Evolutionary conservation across 2,113 vertebrate genomes (phyloP), one percentile per base, ranked within the genome.

Genomic region (Jaculus jaculus): DNA sequence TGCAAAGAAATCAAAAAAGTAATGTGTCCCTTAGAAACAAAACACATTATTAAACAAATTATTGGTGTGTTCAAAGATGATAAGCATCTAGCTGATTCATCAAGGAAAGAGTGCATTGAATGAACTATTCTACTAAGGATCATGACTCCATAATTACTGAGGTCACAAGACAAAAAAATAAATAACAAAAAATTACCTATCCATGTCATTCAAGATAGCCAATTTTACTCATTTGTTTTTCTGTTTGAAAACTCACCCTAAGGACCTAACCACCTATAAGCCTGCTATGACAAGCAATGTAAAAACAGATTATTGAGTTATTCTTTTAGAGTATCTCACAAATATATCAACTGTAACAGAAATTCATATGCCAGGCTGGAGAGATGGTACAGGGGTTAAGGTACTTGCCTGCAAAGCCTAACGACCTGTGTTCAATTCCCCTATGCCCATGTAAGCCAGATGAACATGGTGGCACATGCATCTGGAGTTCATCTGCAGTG

Each of bases 141-240:
- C 28, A 32, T 26, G 60, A 93, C 34, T 61, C 26, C 17, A 65
- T 11, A 30, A 63, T 94, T 91, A 92, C 60, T 83, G 58, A 82
- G 15, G 23, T 80, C 34, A 77, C 13, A 17, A 91, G 42, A 20
- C 60, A 83, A 88, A 83, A 77, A 93, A 79, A n/a, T 18, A n/a
- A n/a, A n/a, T n/a, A n/a, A n/a, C n/a, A n/a, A 88, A 34, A 73
- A 87, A 94, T 73, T 92, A 81, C 68, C 54, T 47, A 71, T 10
- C 8, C 9, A 54, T 21, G 87, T 18, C 75, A 16, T 60, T 83
- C 65, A 74, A 69, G 47, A 51, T 10, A 77, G 34, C 5, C 85
- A 88, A 61, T 32, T 23, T 15, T 17, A 72, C 39, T 26, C 37
- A 72, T 77, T 80, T 81, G 30, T 37, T 92, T 18, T 73, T 26